phyloP scores from a whole-genome alignment of 2,797 vertebrate species.

The Setipinna tenuifilis region DNA sequence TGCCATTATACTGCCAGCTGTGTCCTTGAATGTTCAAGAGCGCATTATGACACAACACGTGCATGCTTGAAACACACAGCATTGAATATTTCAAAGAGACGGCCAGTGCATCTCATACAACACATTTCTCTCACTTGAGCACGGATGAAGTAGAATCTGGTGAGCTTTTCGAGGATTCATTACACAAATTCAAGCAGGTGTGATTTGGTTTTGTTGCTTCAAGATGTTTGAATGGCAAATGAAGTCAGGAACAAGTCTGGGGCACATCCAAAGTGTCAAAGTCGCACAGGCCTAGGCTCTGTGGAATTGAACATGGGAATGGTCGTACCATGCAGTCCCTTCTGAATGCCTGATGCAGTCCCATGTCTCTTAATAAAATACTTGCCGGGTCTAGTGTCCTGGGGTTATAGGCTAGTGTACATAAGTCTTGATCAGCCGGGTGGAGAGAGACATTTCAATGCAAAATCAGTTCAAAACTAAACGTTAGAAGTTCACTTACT shows the following conservation, averaged over 20 bases:
- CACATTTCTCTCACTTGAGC: too few species aligned
- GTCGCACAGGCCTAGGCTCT: neutral
- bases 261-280: neutral
- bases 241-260: constrained; percentile 20
- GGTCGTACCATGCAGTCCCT: neutral
- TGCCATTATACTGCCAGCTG: neutral
- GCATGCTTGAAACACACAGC: neutral
- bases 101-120: neutral
- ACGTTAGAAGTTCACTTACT: too few species aligned
- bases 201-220: neutral
- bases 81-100: neutral
- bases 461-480: too few species aligned
- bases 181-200: neutral
- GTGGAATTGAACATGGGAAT: neutral
- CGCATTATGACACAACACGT: neutral
- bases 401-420: neutral
- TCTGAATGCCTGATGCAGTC: neutral
- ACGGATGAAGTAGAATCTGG: neutral
- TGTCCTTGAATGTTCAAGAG: neutral
- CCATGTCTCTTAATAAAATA: neutral
- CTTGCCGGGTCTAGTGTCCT: neutral
- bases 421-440: too few species aligned
- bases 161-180: neutral
- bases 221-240: constrained; percentile 59
- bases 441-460: too few species aligned